phyloP scores from a whole-genome alignment of 2,888 invertebrate species.

The Hirtodrosophila cameraria region DNA sequence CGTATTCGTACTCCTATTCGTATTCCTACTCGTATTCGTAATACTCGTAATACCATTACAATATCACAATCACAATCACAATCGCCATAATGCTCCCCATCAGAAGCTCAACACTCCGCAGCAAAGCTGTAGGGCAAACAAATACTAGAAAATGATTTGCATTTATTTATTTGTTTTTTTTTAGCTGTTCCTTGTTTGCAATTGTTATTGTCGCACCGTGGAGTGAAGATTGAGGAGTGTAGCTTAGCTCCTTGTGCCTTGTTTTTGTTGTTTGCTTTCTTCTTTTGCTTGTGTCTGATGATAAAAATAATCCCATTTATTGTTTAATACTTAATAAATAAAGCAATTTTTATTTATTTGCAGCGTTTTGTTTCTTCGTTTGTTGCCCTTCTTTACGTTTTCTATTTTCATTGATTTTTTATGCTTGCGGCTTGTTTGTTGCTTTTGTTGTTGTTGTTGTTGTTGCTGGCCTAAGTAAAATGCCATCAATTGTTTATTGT shows the following conservation, averaged over 20 bases:
- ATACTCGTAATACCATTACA: conserved; percentile 43
- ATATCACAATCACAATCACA: conserved; percentile 23
- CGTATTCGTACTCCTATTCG: no score
- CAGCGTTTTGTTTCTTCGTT: conserved; percentile 48
- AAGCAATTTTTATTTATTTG: conserved; percentile 78
- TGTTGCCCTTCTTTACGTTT: conserved; percentile 17
- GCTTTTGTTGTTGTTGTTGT: conserved; percentile 14
- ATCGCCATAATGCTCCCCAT: conserved; percentile 34
- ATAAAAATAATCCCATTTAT: conserved; percentile 77
- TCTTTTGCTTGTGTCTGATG: conserved; percentile 43
- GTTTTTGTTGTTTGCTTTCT: conserved; percentile 9
- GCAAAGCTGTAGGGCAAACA: conserved; percentile 10
- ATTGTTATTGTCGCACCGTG: conserved; percentile 52
- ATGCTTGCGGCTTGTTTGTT: conserved; percentile 35
- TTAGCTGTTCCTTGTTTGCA: conserved; percentile 25
- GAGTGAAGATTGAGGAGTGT: conserved; percentile 16
- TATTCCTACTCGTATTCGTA: conserved; percentile 21
- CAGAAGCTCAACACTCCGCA: conserved; percentile 50
- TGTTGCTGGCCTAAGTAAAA: conserved; percentile 61
- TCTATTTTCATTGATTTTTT: conserved; percentile 44
- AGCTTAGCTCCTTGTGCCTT: conserved; percentile 12
- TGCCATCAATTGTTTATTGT: conserved; percentile 78
- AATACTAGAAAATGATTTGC: conserved; percentile 65
- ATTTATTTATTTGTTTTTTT: conserved; percentile 60
- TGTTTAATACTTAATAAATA: conserved; percentile 80